Percentiles rank a stretch among this genome's conserved stretches.
Evolutionary conservation across 2,888 invertebrate species (phyloP).

Genomic region (Acleris holmiana): DNA sequence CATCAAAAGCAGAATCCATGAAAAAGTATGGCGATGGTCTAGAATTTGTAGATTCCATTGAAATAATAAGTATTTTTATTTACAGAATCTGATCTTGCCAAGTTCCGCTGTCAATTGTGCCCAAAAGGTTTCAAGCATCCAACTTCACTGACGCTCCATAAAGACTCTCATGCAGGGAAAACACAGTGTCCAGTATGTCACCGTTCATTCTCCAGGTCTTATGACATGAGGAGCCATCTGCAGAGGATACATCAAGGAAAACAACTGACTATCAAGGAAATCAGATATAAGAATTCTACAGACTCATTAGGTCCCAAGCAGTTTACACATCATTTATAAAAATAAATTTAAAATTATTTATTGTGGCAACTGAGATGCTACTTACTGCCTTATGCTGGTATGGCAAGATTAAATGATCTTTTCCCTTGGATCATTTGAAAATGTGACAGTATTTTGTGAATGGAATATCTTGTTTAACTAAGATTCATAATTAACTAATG

Average conservation of each 20-base stretch:
- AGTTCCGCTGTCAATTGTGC: conserved; percentile 86
- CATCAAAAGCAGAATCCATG: too few relatives aligned
- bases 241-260: conserved; percentile 85
- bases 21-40: too few relatives aligned
- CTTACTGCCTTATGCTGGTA: conserved; percentile 42
- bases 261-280: conserved; percentile 79
- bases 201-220: conserved; percentile 85
- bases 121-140: conserved; percentile 87
- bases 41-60: too few relatives aligned
- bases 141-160: conserved; percentile 85
- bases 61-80: conserved; percentile 41
- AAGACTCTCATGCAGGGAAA: conserved; percentile 86
- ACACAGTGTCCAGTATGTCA: conserved; percentile 86
- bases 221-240: conserved; percentile 85
- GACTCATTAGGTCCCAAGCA: conserved; percentile 70
- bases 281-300: conserved; percentile 74
- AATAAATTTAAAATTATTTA: conserved; percentile 35
- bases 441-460: too few relatives aligned
- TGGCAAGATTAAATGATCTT: neutral
- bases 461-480: too few relatives aligned
- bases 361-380: conserved; percentile 44
- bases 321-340: conserved; percentile 74
- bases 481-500: neutral
- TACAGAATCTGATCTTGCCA: conserved; percentile 83
- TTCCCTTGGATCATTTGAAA: too few relatives aligned